A percentile compares a stretch with the other conserved stretches of the same genome.
phyloP scores from a whole-genome alignment of 2,888 invertebrate species.

The Drosophila prostipennis region DNA sequence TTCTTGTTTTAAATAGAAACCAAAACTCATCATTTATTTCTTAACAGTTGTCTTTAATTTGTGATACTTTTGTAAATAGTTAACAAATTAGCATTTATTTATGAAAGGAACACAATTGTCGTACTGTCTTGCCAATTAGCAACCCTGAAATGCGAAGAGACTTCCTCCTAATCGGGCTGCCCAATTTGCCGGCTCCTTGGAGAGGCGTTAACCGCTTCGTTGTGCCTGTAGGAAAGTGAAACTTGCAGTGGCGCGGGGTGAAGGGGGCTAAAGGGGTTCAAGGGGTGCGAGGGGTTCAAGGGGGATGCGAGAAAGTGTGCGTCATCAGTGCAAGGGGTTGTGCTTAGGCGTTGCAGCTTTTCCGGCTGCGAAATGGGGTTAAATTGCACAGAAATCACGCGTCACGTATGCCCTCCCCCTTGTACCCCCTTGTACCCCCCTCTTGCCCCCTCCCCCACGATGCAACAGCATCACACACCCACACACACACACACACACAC shows the following conservation, averaged over 20 bases:
- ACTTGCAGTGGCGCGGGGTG: not conserved
- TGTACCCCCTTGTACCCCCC: not conserved
- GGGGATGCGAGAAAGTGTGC: conserved; percentile 17
- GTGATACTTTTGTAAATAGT: too few relatives aligned
- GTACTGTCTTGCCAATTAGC: too few relatives aligned
- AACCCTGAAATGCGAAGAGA: conserved; percentile 4
- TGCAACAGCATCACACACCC: conserved; percentile 11
- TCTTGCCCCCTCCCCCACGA: conserved; percentile 1
- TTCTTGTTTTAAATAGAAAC: too few relatives aligned
- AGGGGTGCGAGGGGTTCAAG: not conserved
- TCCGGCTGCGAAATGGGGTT: conserved; percentile 70
- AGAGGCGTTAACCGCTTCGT: conserved; percentile 25
- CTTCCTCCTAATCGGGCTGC: conserved; percentile 33
- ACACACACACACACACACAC: not conserved
- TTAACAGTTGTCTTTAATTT: too few relatives aligned
- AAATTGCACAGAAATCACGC: conserved; percentile 78
- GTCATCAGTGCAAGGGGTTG: conserved; percentile 28
- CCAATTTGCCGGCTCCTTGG: conserved; percentile 37
- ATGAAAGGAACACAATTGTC: too few relatives aligned
- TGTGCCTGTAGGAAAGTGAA: conserved; percentile 4
- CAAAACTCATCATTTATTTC: too few relatives aligned
- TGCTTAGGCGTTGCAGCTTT: conserved; percentile 48
- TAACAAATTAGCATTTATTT: too few relatives aligned
- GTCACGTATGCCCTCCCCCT: conserved; percentile 27
- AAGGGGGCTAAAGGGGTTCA: not conserved